These are phyloP conservation scores for Netelia melanura DNA, from an alignment of 2,888 invertebrate species.

Conservation along the genomic window DNA sequence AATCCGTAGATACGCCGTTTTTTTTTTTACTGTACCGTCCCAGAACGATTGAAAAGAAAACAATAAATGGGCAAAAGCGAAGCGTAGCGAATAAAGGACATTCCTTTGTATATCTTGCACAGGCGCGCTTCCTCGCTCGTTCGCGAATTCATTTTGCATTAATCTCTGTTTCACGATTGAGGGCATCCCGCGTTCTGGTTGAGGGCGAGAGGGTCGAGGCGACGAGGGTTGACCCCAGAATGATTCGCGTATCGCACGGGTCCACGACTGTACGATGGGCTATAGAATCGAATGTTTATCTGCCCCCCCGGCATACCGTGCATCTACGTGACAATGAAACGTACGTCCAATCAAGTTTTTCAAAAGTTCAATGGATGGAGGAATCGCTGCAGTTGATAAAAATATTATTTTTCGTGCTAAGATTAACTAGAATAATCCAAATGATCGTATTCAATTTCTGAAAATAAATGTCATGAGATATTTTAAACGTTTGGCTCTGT, in stretches of 20 bases:
- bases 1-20: conserved; percentile 2
- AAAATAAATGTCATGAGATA: too few species aligned
- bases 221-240: conserved; percentile 1
- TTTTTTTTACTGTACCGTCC: background rate
- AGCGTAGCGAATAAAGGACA: conserved; percentile 27
- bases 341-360: background rate
- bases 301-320: background rate
- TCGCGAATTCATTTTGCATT: conserved; percentile 45
- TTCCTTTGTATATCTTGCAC: conserved; percentile 27
- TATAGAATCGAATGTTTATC: conserved; percentile 1
- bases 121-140: conserved; percentile 4
- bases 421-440: too few species aligned
- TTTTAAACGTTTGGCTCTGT: too few species aligned
- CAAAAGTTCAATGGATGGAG: background rate
- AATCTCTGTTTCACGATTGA: conserved; percentile 53
- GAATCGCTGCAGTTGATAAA: background rate
- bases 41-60: conserved; percentile 47
- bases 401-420: background rate
- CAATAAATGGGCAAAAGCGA: conserved; percentile 38
- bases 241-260: background rate
- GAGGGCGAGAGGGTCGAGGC: background rate
- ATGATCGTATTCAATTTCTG: too few species aligned
- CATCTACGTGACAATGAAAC: background rate
- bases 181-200: background rate
- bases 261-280: background rate